Base-by-base conservation (phyloP, 2,113 vertebrate species). In the Dunckerocampus dactyliophorus region DNA sequence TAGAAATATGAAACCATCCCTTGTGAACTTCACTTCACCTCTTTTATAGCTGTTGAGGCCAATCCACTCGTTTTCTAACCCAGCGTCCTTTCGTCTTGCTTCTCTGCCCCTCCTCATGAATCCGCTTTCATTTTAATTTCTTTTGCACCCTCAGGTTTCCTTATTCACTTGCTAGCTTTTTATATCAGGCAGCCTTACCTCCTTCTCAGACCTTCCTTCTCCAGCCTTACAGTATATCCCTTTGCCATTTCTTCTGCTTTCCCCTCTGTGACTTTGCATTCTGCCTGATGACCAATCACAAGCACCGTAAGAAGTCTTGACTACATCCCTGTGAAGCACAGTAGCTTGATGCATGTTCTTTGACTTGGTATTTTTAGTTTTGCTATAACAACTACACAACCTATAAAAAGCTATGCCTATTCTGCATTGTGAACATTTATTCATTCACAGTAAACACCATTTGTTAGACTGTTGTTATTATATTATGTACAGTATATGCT, bases 11-110 rank as follows among this genome's bases (percentile, higher is more conserved):
- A 82, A 68, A 65, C 54, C 57, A 55, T 24, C 47, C 45, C 7
- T 31, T 0, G 17, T 87, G 82, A 87, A 85, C 85, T 85, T 65
- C 13, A 57, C 49, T 79, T 83, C 79, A 82, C 82, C 84, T 71
- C 63, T 20, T 66, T 61, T 69, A 62, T 59, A 50, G 62, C 50
- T 31, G 14, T 24, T 19, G 57, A 72, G 71, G 70, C 74, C 82
- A 72, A 86, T 79, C 71, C 75, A 74, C 68, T 74, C 20, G 15
- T 56, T 63, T 69, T 42, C 58, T 28, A 71, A 21, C 56, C 17
- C 47, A 4, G n/a, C 14, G 45, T 77, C 60, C 85, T 85, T 85
- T 87, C 79, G 83, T 86, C 78, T 85, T 65, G 64, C 59, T 59
- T 62, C 58, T 37, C 66, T 17, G 54, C 50, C 67, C 68, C 15